Evolutionary conservation across 2,797 vertebrate species (phyloP), one percentile per base, ranked within the genome.

Genomic region (Pagetopsis macropterus): DNA sequence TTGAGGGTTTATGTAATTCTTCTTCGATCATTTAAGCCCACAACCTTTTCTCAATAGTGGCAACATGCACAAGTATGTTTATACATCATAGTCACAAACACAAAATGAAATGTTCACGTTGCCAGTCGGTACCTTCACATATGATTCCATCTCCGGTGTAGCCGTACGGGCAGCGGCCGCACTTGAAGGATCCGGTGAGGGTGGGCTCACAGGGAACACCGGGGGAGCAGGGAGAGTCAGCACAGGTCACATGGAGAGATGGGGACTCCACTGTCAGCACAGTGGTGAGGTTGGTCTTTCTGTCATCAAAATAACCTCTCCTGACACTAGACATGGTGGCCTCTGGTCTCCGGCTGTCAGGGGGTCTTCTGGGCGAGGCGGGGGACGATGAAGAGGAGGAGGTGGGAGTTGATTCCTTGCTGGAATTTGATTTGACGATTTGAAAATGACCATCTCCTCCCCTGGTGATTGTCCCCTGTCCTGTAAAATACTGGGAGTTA

Each of bases 71-170:
- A 9, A 37, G 33, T 37, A 37, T 37, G 33, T 37, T 37, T 40
- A 48, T 37, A 46, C 43, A 46, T 33, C 33, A 54, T 27, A 52
- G 15, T 66, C 15, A 16, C 19, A 64, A 37, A 50, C 15, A 16
- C 6, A n/a, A 15, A 61, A 27, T 21, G 40, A 23, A 4, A 14
- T 48, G 33, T 62, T 48, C n/a, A 48, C 17, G 33, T 62, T 48
- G 17, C 48, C 16, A 37, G 14, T 7, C 21, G 2, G 17, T 41
- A 98, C 96, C 96, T 96, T 89, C 95, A 87, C 97, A 98, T 9
- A 52, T 82, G 66, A 94, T 63, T 80, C 96, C 96, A 68, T 97
- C 92, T 65, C 96, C 94, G 0, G 92, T 94, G 85, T 96, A 98
- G 2, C 96, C 95, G 0, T 82, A 86, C 0, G 96, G 97, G 78